Evolutionary conservation across 2,113 vertebrate genomes (phyloP).

Genomic region (Hydropotes inermis): DNA sequence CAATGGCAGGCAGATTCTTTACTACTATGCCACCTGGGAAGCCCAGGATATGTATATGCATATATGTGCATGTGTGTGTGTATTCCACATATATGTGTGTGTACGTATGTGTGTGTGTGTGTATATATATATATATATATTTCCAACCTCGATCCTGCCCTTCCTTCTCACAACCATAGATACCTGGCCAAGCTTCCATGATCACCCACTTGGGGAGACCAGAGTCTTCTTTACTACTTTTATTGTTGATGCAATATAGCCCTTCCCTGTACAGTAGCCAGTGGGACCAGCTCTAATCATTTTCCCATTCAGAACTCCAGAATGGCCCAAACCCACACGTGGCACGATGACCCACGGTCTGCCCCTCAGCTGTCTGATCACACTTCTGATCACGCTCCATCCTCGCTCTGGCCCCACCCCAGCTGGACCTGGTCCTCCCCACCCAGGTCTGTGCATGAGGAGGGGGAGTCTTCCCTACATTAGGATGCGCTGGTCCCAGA

Average conservation of each 20-base stretch:
- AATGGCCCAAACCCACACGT: accelerated
- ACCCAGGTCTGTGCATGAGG: accelerated
- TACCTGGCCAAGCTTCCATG: not conserved
- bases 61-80: not conserved
- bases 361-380: accelerated
- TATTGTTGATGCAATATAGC: not conserved
- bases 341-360: accelerated
- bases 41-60: not conserved
- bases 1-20: not conserved
- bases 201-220: not conserved
- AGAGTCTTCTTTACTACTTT: not conserved
- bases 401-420: not conserved
- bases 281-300: not conserved
- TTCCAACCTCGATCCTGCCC: accelerated
- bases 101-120: not conserved
- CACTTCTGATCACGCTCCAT: accelerated
- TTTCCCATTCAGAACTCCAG: not conserved
- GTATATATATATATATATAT: accelerated
- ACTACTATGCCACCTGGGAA: not conserved
- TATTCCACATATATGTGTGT: not conserved
- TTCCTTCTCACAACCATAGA: accelerated
- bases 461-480: not conserved
- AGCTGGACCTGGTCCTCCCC: not conserved
- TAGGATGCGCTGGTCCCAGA: no score
- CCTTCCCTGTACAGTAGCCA: not conserved